phyloP scores from a whole-genome alignment of 1,140 invertebrate species.

The Penaeus japonicus region DNA sequence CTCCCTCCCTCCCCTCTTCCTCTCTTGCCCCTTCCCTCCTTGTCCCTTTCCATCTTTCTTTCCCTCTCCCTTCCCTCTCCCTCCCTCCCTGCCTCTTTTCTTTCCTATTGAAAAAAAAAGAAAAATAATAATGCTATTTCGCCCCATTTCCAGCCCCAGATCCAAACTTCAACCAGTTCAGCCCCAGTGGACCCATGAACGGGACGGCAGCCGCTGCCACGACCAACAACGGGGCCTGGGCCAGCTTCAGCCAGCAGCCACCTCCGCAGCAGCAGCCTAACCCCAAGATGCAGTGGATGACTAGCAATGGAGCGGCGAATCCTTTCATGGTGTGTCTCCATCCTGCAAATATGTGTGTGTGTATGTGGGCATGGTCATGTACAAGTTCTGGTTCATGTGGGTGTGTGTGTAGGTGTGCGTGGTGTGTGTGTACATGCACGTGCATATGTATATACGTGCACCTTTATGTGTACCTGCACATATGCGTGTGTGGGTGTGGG shows the following conservation, averaged over 20 bases:
- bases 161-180: slow-evolving; percentile 49
- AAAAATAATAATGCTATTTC: neutral
- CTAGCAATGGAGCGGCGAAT: slow-evolving; percentile 33
- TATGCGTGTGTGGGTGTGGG: neutral
- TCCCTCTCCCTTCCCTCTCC: too few relatives aligned
- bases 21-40: too few relatives aligned
- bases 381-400: neutral
- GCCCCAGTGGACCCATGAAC: slow-evolving; percentile 13
- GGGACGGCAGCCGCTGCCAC: neutral
- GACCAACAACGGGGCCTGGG: slow-evolving; percentile 7
- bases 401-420: slow-evolving; percentile 22
- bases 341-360: too few relatives aligned
- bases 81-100: too few relatives aligned
- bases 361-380: neutral
- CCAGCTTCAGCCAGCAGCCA: slow-evolving; percentile 26
- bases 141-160: slow-evolving; percentile 29
- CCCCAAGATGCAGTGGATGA: slow-evolving; percentile 3
- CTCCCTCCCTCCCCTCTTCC: too few relatives aligned
- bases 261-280: neutral
- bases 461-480: neutral
- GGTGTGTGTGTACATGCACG: slow-evolving; percentile 14
- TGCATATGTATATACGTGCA: neutral
- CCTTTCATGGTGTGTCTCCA: slow-evolving; percentile 38
- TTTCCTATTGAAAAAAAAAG: too few relatives aligned
- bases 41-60: too few relatives aligned